Conservation (phyloP, 2,888 invertebrate genomes). For the Aphidius colemani region DNA sequence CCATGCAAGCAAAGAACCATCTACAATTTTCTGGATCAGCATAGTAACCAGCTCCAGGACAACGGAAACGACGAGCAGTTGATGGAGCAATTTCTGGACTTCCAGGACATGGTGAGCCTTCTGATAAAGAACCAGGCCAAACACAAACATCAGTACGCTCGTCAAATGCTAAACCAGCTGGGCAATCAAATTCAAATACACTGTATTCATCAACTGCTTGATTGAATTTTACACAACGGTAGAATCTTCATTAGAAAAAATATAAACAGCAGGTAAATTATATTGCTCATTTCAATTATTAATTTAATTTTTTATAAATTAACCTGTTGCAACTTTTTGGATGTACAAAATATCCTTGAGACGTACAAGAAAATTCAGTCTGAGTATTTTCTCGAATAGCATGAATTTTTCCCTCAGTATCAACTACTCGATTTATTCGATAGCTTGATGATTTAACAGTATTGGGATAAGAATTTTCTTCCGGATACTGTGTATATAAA, state of each 20-base stretch:
- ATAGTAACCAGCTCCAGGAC: constrained; percentile 75
- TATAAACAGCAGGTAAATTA: constrained; percentile 21
- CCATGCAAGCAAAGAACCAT: constrained; percentile 83
- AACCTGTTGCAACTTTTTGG: constrained; percentile 73
- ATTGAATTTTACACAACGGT: constrained; percentile 81
- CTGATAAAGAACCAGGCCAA: constrained; percentile 76
- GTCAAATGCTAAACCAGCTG: constrained; percentile 77
- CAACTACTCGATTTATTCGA: constrained; percentile 74
- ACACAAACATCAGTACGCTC: constrained; percentile 78
- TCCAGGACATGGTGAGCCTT: constrained; percentile 76
- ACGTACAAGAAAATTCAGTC: constrained; percentile 75
- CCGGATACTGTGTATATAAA: constrained; percentile 51
- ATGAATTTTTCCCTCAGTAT: constrained; percentile 74
- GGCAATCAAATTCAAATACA: constrained; percentile 82
- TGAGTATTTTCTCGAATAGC: constrained; percentile 74
- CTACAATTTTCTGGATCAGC: constrained; percentile 81
- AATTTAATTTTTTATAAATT: constrained; percentile 15
- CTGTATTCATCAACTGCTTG: constrained; percentile 76
- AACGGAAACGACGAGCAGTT: constrained; percentile 69
- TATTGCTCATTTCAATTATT: constrained; percentile 1
- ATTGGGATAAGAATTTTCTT: constrained; percentile 44
- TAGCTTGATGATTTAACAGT: constrained; percentile 72
- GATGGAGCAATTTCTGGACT: constrained; percentile 80
- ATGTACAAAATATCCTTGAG: constrained; percentile 80
- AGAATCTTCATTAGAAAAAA: constrained; percentile 63